These are phyloP conservation scores for Callionymus lyra DNA, from an alignment of 2,113 vertebrate species.

Conservation along the genomic window DNA sequence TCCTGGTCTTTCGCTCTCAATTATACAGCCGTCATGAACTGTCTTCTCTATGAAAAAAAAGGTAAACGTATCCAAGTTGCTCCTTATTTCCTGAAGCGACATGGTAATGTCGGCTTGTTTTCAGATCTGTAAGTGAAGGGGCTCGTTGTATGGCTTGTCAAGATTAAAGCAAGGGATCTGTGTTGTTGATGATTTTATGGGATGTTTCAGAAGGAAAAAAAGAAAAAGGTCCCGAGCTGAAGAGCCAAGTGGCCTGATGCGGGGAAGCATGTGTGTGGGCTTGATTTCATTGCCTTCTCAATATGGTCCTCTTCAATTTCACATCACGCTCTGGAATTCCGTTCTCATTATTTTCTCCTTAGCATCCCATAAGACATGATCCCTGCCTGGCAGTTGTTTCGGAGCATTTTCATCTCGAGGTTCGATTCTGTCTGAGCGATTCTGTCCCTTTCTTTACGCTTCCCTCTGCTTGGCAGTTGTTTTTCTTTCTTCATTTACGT, in stretches of 20 bases:
- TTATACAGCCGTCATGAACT: conserved; percentile 36
- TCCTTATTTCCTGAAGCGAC: conserved; percentile 30
- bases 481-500: too few relatives aligned
- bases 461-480: too few relatives aligned
- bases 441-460: too few relatives aligned
- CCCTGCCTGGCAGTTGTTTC: conserved; percentile 17
- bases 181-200: conserved; percentile 6
- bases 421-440: conserved; percentile 2
- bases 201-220: too few relatives aligned
- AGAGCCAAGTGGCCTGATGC: background rate
- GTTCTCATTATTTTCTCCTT: background rate
- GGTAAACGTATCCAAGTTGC: conserved; percentile 33
- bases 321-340: conserved; percentile 13
- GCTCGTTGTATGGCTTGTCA: conserved; percentile 3
- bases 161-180: conserved; percentile 9
- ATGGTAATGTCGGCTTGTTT: conserved; percentile 22
- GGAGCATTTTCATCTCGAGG: conserved; percentile 8
- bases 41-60: conserved; percentile 18
- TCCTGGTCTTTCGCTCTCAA: conserved; percentile 40
- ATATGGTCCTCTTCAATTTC: conserved; percentile 19
- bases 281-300: conserved; percentile 17
- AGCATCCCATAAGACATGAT: conserved; percentile 17
- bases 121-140: conserved; percentile 9
- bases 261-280: background rate
- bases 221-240: background rate